These are phyloP conservation scores for Salpingus planirostris DNA, from an alignment of 2,888 invertebrate genomes.

Conservation along the genomic window DNA sequence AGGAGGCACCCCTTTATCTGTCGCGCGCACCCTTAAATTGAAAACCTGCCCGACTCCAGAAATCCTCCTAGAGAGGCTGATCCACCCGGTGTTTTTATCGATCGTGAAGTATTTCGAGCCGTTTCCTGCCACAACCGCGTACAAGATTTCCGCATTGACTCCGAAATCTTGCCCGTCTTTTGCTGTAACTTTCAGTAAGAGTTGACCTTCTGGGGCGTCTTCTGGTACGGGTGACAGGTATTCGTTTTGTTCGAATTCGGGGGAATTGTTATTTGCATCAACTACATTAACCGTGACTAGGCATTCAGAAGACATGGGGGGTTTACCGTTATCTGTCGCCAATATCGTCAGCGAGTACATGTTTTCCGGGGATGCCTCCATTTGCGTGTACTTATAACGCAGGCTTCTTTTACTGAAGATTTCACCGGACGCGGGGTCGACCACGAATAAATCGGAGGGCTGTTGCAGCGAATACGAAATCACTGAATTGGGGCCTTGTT, in stretches of 20 bases:
- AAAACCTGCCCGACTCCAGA: constrained; percentile 55
- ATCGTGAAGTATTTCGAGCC: constrained; percentile 66
- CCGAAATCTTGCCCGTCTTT: constrained; percentile 74
- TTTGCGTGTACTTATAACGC: constrained; percentile 72
- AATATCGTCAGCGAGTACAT: constrained; percentile 80
- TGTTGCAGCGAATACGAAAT: constrained; percentile 83
- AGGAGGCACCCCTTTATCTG: constrained; percentile 82
- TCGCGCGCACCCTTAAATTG: constrained; percentile 61
- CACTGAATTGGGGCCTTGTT: constrained; percentile 86
- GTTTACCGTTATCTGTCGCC: constrained; percentile 91
- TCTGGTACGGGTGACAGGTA: constrained; percentile 78
- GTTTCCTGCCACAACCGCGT: constrained; percentile 65
- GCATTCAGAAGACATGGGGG: constrained; percentile 85
- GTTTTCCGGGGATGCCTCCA: constrained; percentile 80
- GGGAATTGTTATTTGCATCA: constrained; percentile 87
- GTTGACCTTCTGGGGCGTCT: constrained; percentile 61
- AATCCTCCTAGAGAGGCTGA: constrained; percentile 56
- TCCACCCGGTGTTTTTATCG: constrained; percentile 72
- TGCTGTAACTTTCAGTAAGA: constrained; percentile 64
- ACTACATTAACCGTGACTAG: constrained; percentile 80
- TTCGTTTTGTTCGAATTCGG: constrained; percentile 65
- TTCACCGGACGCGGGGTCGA: constrained; percentile 91
- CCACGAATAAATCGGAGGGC: constrained; percentile 82
- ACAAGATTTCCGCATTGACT: constrained; percentile 82
- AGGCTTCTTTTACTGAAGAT: constrained; percentile 76